Conservation (phyloP, 37 sponge, comb jelly and placozoan genomes). For the Mnemiopsis leidyi region DNA sequence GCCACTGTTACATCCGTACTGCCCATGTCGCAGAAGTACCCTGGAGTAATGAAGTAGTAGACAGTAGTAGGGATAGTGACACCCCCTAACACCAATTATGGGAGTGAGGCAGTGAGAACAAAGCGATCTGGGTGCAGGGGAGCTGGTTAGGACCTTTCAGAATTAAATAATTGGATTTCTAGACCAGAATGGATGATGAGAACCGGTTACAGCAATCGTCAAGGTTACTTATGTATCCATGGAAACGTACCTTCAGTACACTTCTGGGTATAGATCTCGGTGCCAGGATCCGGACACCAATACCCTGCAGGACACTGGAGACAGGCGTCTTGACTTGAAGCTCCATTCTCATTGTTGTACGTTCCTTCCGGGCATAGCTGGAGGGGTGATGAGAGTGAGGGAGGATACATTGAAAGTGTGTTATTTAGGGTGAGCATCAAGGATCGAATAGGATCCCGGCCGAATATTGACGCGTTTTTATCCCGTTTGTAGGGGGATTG, state of each 20-base stretch:
- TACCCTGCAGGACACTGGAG: slow-evolving; percentile 64
- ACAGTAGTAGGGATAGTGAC: neutral
- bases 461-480: neutral
- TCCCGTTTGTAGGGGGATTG: too few relatives aligned
- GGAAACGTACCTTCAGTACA: slow-evolving; percentile 19
- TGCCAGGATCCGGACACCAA: slow-evolving; percentile 20
- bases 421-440: neutral
- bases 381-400: neutral
- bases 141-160: too few relatives aligned
- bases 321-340: neutral
- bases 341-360: slow-evolving; percentile 59
- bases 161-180: too few relatives aligned
- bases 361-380: slow-evolving; percentile 66
- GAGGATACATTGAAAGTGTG: neutral
- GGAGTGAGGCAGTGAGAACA: too few relatives aligned
- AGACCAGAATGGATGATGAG: too few relatives aligned
- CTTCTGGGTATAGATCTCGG: neutral
- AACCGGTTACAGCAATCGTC: too few relatives aligned
- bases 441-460: neutral
- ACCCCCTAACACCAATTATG: neutral
- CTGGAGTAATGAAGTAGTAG: neutral
- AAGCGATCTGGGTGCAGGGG: too few relatives aligned
- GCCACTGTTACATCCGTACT: neutral
- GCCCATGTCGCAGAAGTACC: neutral
- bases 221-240: too few relatives aligned